These are phyloP conservation scores for Denticeps clupeoides DNA, from an alignment of 2,797 vertebrate genomes.

Conservation along the genomic window DNA sequence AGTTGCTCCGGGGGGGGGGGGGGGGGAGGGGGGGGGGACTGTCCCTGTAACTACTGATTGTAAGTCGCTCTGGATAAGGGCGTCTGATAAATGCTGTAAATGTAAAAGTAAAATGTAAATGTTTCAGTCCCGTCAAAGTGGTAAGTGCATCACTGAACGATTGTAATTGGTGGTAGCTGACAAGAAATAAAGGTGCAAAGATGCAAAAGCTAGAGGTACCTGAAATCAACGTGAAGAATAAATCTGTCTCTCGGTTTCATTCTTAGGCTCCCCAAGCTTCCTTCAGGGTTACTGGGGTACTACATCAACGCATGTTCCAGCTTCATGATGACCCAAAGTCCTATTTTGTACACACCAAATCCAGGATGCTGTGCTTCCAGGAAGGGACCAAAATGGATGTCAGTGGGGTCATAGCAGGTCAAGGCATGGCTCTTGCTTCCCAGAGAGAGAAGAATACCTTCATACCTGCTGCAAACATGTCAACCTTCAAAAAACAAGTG, in stretches of 20 bases:
- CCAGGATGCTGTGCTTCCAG: conserved; percentile 61
- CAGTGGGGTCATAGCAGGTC: background rate
- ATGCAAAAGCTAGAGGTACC: too few relatives aligned
- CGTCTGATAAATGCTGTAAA: too few relatives aligned
- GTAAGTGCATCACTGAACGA: too few relatives aligned
- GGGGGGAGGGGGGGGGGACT: too few relatives aligned
- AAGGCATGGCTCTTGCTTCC: background rate
- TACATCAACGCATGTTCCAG: conserved; percentile 53
- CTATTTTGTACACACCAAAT: conserved; percentile 65
- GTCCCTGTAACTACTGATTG: too few relatives aligned
- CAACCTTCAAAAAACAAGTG: background rate
- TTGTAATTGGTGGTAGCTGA: too few relatives aligned
- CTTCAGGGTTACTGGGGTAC: conserved; percentile 5
- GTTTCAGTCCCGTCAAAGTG: too few relatives aligned
- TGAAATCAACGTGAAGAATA: too few relatives aligned
- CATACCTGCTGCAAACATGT: conserved; percentile 11
- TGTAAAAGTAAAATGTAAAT: too few relatives aligned
- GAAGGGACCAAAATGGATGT: conserved; percentile 56
- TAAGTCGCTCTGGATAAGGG: too few relatives aligned
- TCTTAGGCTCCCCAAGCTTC: background rate
- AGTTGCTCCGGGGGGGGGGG: too few relatives aligned
- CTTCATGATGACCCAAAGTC: conserved; percentile 58
- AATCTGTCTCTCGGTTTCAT: background rate
- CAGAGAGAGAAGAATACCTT: background rate
- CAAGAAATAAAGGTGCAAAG: too few relatives aligned